Percentiles rank a stretch among this genome's conserved stretches.
These are phyloP conservation scores for Ondatra zibethicus DNA, from an alignment of 2,113 vertebrate species.

Conservation along the genomic window DNA sequence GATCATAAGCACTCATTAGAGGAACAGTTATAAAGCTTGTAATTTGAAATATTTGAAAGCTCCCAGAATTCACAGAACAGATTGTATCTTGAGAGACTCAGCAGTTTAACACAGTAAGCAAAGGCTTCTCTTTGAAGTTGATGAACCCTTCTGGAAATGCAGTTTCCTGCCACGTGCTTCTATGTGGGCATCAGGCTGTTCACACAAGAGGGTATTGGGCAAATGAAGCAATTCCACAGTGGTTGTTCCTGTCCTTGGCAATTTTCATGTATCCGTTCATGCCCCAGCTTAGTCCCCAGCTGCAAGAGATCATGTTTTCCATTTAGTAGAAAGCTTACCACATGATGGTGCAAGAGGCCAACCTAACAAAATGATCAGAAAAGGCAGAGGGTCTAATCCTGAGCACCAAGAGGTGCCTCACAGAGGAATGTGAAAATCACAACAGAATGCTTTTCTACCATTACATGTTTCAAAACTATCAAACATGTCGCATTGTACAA, in stretches of 20 bases:
- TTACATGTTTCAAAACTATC: neutral
- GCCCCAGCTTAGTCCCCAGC: conserved; percentile 90
- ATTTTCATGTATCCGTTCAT: conserved; percentile 88
- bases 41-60: conserved; percentile 72
- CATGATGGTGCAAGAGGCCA: neutral
- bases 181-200: neutral
- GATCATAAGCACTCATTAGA: neutral
- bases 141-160: conserved; percentile 24
- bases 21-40: neutral
- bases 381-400: neutral
- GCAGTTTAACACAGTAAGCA: conserved; percentile 41
- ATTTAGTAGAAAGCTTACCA: neutral
- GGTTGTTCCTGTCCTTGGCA: conserved; percentile 89
- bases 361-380: neutral
- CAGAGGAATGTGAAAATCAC: neutral
- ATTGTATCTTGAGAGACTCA: conserved; percentile 60
- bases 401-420: neutral
- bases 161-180: fast-evolving
- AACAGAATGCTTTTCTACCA: neutral
- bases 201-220: conserved; percentile 88
- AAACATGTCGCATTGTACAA: neutral
- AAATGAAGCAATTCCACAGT: conserved; percentile 89
- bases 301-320: conserved; percentile 65
- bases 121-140: conserved; percentile 63
- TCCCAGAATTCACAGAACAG: conserved; percentile 71